Conservation (phyloP, 2,113 vertebrate genomes). For the Polypterus senegalus region DNA sequence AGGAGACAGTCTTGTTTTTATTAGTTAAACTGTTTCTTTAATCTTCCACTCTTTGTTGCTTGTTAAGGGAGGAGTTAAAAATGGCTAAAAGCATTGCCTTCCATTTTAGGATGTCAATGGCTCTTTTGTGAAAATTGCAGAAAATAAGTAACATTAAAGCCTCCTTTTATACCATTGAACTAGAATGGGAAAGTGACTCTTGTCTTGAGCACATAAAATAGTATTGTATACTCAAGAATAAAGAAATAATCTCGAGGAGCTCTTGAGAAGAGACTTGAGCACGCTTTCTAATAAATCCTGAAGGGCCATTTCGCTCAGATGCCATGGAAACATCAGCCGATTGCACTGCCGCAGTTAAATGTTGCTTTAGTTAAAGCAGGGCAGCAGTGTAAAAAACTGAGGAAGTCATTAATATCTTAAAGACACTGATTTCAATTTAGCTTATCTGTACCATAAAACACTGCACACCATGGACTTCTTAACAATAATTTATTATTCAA, state of each 20-base stretch:
- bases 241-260: constrained; percentile 14
- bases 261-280: too few relatives aligned
- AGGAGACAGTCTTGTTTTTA: background rate
- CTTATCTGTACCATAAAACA: too few relatives aligned
- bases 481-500: too few relatives aligned
- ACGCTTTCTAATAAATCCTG: too few relatives aligned
- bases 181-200: constrained; percentile 49
- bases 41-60: constrained; percentile 23
- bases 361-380: too few relatives aligned
- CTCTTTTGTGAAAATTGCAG: constrained; percentile 45
- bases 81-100: constrained; percentile 34
- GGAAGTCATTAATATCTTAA: too few relatives aligned
- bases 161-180: constrained; percentile 41
- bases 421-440: too few relatives aligned
- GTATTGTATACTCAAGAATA: constrained; percentile 31
- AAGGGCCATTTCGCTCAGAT: too few relatives aligned
- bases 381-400: too few relatives aligned
- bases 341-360: too few relatives aligned
- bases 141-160: constrained; percentile 39
- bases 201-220: constrained; percentile 50
- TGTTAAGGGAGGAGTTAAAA: constrained; percentile 23
- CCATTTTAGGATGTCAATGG: constrained; percentile 48
- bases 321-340: too few relatives aligned
- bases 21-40: constrained; percentile 44
- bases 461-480: too few relatives aligned